A percentile compares a stretch with the other conserved stretches of the same genome.
These are phyloP conservation scores for Xiphophorus maculatus DNA, from an alignment of 2,113 vertebrate genomes.

Conservation along the genomic window DNA sequence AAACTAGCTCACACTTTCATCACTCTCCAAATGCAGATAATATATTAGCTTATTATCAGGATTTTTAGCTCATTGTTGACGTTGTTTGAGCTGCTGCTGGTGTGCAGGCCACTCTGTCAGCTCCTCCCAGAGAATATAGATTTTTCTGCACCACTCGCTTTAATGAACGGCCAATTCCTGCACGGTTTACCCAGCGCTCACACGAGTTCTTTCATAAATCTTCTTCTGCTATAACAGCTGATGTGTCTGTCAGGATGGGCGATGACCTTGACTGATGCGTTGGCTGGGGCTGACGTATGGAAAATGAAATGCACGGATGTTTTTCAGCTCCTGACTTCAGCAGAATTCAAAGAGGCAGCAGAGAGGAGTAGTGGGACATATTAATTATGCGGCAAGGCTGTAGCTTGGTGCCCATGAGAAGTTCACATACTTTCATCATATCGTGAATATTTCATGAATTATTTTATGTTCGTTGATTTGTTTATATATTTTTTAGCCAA, in stretches of 20 bases:
- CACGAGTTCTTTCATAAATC: slow-evolving; percentile 39
- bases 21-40: background rate
- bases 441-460: background rate
- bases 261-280: slow-evolving; percentile 63
- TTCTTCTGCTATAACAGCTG: slow-evolving; percentile 61
- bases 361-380: slow-evolving; percentile 33
- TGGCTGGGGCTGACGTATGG: slow-evolving; percentile 28
- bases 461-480: background rate
- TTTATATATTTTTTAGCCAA: too few relatives aligned
- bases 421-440: background rate
- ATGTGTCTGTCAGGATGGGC: slow-evolving; percentile 53
- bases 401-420: background rate
- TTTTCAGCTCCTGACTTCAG: slow-evolving; percentile 61
- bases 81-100: slow-evolving; percentile 33
- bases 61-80: slow-evolving; percentile 40
- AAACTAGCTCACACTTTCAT: background rate
- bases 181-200: slow-evolving; percentile 60
- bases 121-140: slow-evolving; percentile 68
- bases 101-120: slow-evolving; percentile 55
- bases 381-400: slow-evolving; percentile 14
- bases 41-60: slow-evolving; percentile 29
- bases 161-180: slow-evolving; percentile 68
- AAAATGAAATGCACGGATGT: slow-evolving; percentile 60
- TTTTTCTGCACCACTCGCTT: slow-evolving; percentile 71
- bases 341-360: slow-evolving; percentile 42